Base-by-base conservation (phyloP, 2,113 vertebrate species). In the Nothocercus julius region DNA sequence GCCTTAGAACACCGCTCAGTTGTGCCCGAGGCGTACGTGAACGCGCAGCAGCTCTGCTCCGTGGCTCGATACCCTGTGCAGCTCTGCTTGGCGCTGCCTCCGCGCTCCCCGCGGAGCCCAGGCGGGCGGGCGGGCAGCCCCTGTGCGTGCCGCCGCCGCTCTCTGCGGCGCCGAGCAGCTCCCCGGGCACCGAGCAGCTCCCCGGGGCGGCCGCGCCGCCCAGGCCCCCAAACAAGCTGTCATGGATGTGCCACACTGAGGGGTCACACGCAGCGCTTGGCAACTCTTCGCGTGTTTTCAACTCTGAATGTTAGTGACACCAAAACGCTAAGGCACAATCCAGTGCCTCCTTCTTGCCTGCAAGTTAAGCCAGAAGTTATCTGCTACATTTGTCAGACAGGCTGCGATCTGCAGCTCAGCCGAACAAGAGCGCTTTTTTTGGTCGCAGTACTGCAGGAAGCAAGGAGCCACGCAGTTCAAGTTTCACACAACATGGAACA, bases 401-500 rank as follows among this genome's bases (percentile, higher is more conserved):
- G 84, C 40, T 67, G 74, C 0, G 36, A 45, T 19, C 27, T 28
- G 21, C 30, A 80, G 25, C 24, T 14, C 82, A 77, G 5, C 4
- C 0, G 17, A 82, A 56, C 0, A 0, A 89, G 67, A 40, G 36
- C 15, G 11, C 51, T 54, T 44, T 20, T 76, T 73, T 75, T 25
- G 16, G 22, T 13, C 63, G 90, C 61, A 58, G 45, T 5, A 19
- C 3, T 34, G 61, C 34, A 64, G 61, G 47, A 92, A 92, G 64
- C 38, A 25, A 59, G 24, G 40, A 92, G 72, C 68, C 0, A 0
- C 51, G 42, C 6, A 5, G 76, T 16, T 95, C 69, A 15, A 70
- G 80, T 95, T 93, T 94, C 93, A 88, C 86, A 79, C 82, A 86
- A 87, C 64, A 44, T 2, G 10, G 7, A 27, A 86, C 79, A 47